Percentiles rank a stretch among this genome's conserved stretches.
Evolutionary conservation across 2,888 invertebrate genomes (phyloP).

Genomic region (Anticlea derivata): DNA sequence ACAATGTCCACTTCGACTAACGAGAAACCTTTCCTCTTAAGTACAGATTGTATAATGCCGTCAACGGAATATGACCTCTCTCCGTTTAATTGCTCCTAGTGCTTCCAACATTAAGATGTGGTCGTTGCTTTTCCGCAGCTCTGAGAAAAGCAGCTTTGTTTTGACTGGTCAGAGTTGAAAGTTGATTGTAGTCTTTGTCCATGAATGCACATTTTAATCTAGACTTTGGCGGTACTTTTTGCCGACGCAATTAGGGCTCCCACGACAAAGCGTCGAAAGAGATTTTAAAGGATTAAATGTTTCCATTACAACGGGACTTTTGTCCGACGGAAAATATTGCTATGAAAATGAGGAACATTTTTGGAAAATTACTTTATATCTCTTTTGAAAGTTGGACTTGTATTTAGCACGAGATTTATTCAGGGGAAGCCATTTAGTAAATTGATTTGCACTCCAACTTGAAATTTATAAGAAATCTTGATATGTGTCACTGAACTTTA

Average conservation of each 20-base stretch:
- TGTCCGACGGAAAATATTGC: constrained; percentile 44
- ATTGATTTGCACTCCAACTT: neutral
- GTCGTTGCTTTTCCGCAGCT: constrained; percentile 26
- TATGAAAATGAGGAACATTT: constrained; percentile 34
- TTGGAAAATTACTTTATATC: constrained; percentile 23
- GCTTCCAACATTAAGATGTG: constrained; percentile 51
- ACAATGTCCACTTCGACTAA: constrained; percentile 3
- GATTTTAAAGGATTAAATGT: constrained; percentile 71
- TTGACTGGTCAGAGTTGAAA: constrained; percentile 11
- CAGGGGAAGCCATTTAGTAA: constrained; percentile 5
- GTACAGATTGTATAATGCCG: constrained; percentile 16
- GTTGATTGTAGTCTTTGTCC: constrained; percentile 15
- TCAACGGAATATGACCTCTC: constrained; percentile 55
- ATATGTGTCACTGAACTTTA: neutral
- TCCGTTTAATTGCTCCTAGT: constrained; percentile 61
- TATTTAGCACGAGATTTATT: constrained; percentile 17
- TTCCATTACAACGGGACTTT: constrained; percentile 63
- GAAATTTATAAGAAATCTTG: neutral
- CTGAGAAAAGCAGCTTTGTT: constrained; percentile 17
- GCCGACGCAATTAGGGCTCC: constrained; percentile 63
- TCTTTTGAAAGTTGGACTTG: constrained; percentile 10
- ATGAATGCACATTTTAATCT: constrained; percentile 66
- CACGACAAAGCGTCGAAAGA: constrained; percentile 60
- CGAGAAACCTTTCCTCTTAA: constrained; percentile 2
- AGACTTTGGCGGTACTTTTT: constrained; percentile 65